Evolutionary conservation across 2,113 vertebrate species (phyloP), one percentile per base, ranked within the genome.

Genomic region (Misgurnus mizolepis): DNA sequence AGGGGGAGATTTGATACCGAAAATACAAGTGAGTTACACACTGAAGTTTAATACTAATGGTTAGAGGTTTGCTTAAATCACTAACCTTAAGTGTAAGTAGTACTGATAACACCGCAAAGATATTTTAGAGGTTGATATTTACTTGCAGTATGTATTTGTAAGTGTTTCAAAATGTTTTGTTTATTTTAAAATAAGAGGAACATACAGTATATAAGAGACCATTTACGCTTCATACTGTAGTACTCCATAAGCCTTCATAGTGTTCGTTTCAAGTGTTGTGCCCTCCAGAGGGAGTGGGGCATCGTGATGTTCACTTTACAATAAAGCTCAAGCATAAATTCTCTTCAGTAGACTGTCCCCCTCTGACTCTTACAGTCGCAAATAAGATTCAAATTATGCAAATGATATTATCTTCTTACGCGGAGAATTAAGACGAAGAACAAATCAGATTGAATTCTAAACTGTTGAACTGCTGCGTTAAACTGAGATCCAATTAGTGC

Each of bases 401-500:
- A 86, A 88, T 88, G 60, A 87, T 80, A 86, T 86, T 79, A 87
- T 87, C 86, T 84, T 69, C 74, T 82, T 69, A 83, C 79, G 72
- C 73, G 10, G 76, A 84, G 83, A 66, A 81, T 80, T 85, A 61
- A 72, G 81, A 82, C 82, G 43, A 67, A 77, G 79, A 86, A 81
- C 83, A 87, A 87, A 88, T 87, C 85, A 85, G 83, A 88, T 85
- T 83, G 80, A 78, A 82, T 81, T 84, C 75, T 83, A 81, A 86
- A 85, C 78, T 77, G 79, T 86, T 84, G 80, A 87, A 85, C 80
- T 86, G 67, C 67, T 76, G 78, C 78, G 77, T 86, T 83, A 85
- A 78, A 86, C 74, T 58, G 66, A 81, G 82, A 88, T 86, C 87
- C 83, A 87, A 88, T 88, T 87, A 88, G 87, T 85, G 84, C 85